Evolutionary conservation across 2,113 vertebrate genomes (phyloP).

Genomic region (Aldabrachelys gigantea): DNA sequence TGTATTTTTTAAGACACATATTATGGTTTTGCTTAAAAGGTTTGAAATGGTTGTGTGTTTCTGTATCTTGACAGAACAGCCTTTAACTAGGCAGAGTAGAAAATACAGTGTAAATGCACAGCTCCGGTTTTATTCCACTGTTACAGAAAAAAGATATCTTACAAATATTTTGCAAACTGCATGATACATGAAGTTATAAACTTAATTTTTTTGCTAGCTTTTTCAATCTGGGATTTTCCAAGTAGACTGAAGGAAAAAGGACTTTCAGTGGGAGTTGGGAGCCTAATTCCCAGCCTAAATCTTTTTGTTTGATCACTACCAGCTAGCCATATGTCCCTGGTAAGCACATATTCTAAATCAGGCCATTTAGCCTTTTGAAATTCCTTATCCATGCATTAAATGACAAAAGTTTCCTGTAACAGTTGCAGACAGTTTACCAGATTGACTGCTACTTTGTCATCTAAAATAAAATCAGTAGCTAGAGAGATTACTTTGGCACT

Average conservation of each 20-base stretch:
- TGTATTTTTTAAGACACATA: slow-evolving; percentile 20
- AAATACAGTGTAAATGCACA: slow-evolving; percentile 22
- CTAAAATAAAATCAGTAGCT: not conserved
- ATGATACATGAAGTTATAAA: not conserved
- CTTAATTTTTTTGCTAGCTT: not conserved
- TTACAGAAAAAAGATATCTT: not conserved
- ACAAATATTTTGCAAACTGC: not conserved
- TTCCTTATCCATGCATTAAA: not conserved
- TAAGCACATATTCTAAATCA: not conserved
- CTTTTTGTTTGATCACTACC: slow-evolving; percentile 1
- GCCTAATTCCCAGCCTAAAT: slow-evolving; percentile 34
- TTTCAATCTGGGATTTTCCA: slow-evolving; percentile 40
- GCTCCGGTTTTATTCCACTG: not conserved
- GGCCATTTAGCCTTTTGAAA: not conserved
- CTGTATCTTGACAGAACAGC: not conserved
- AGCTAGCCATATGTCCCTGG: not conserved
- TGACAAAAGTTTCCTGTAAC: not conserved
- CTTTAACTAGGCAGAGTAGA: slow-evolving; percentile 25
- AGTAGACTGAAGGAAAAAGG: not conserved
- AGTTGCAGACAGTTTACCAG: slow-evolving; percentile 43
- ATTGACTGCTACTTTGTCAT: slow-evolving; percentile 44
- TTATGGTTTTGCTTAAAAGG: slow-evolving; percentile 17
- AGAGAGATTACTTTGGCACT: slow-evolving; percentile 45
- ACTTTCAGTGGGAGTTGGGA: slow-evolving; percentile 8
- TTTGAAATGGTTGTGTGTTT: not conserved